Percentiles rank a stretch among this genome's conserved stretches.
Conservation (phyloP, 35 echinoderm and acorn worm genomes). For the Holothuria glaberrima region DNA sequence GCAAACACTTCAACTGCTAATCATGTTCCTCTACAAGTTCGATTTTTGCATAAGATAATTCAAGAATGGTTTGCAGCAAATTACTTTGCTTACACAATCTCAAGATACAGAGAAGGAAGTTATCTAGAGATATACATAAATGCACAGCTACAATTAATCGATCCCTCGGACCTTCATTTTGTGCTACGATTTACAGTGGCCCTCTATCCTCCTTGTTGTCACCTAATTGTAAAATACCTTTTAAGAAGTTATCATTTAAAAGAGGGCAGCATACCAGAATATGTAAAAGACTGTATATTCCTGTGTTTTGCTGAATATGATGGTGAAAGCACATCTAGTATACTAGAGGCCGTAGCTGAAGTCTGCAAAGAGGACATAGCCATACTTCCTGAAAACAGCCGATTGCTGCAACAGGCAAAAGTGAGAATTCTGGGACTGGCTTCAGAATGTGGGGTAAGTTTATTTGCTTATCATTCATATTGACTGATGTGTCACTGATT, state of each 20-base stretch:
- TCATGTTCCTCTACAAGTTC: background rate
- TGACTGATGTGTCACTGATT: background rate
- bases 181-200: too few relatives aligned
- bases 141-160: background rate
- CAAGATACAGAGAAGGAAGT: background rate
- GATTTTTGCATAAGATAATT: conserved; percentile 8
- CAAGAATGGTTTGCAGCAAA: conserved; percentile 15
- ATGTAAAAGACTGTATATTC: too few relatives aligned
- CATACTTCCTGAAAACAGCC: background rate
- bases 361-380: background rate
- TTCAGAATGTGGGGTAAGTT: background rate
- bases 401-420: background rate
- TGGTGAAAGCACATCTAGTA: background rate
- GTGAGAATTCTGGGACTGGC: background rate
- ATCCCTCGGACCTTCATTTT: background rate
- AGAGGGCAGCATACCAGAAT: too few relatives aligned
- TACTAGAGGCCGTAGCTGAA: background rate
- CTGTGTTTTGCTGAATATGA: background rate
- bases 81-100: background rate
- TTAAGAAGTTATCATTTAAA: background rate
- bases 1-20: background rate
- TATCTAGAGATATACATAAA: background rate
- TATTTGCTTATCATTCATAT: background rate
- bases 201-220: background rate
- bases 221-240: background rate